These are phyloP conservation scores for Embiotoca jacksoni DNA, from an alignment of 2,113 vertebrate species.

Conservation along the genomic window DNA sequence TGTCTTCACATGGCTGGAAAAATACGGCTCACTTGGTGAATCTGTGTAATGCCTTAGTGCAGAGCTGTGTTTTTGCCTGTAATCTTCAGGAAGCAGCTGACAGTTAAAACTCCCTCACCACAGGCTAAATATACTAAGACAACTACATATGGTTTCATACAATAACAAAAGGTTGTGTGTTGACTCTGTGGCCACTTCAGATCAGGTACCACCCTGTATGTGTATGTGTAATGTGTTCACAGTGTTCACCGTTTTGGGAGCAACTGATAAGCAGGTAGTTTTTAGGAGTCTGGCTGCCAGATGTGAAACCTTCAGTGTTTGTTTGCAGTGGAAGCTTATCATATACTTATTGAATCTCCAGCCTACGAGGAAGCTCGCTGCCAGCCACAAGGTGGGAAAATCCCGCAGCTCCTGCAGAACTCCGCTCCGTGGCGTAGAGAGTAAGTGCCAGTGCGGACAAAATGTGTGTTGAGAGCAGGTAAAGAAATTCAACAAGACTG, in stretches of 20 bases:
- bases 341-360: conserved; percentile 45
- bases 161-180: conserved; percentile 38
- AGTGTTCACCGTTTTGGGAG: conserved; percentile 27
- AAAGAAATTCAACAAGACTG: conserved; percentile 51
- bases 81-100: conserved; percentile 72
- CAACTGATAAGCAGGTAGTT: conserved; percentile 45
- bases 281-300: conserved; percentile 39
- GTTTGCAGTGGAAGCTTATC: conserved; percentile 59
- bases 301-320: conserved; percentile 36
- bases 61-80: conserved; percentile 56
- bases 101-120: conserved; percentile 49
- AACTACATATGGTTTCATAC: conserved; percentile 37
- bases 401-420: conserved; percentile 14
- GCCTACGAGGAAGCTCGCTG: background rate
- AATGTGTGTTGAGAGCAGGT: conserved; percentile 28
- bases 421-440: conserved; percentile 1
- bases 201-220: conserved; percentile 33
- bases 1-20: conserved; percentile 48
- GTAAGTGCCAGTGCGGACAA: conserved; percentile 2
- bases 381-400: conserved; percentile 34
- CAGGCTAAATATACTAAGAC: conserved; percentile 41
- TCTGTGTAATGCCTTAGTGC: conserved; percentile 52
- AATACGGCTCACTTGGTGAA: conserved; percentile 57
- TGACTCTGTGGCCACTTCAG: conserved; percentile 23
- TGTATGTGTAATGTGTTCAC: background rate